Evolutionary conservation across 1,140 invertebrate genomes (phyloP), one percentile per base, ranked within the genome.

Genomic region (Magallana ariakensis): DNA sequence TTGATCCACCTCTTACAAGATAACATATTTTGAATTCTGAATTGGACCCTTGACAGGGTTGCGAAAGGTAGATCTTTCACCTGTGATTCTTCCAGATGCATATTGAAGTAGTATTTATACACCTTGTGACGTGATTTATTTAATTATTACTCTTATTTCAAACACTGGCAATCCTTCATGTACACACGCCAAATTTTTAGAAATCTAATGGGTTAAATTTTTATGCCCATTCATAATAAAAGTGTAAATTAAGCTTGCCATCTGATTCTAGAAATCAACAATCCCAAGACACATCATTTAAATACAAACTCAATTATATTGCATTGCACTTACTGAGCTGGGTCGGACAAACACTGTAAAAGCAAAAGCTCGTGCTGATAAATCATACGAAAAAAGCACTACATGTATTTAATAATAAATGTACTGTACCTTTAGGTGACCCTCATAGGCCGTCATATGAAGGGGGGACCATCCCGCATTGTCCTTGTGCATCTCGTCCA

Each of bases 381-480:
- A 46, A 46, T 46, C 33, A 46, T 46, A 46, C 33, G 33, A 46
- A 46, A 46, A 46, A 46, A 46, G 33, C 33, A 46, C 33, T 46
- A 46, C 33, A 46, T 46, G 33, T 46, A 46, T 46, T 46, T 46
- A 46, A 5, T 46, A 46, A 46, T 46, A 46, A 46, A 46, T 46
- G 33, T 46, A 46, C 33, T 46, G 33, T 46, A 98, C 98, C 91
- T 98, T 97, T 85, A 96, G 95, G 94, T 99, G 98, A 94, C 97
- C 98, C 95, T 99, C 98, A 92, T 98, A 98, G 26, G 98, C 97
- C 10, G 98, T 97, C 92, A 96, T 98, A 93, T 99, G 98, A 55
- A 99, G 93, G 3, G 98, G 98, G 6, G 98, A 98, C 98, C 98
- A 98, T 0, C 98, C 98, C 0, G 97, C 97, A 95, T 95, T 95